Percentiles rank a stretch among this genome's conserved stretches.
Conservation (phyloP, 2,888 invertebrate species). For the Chirona hameri region DNA sequence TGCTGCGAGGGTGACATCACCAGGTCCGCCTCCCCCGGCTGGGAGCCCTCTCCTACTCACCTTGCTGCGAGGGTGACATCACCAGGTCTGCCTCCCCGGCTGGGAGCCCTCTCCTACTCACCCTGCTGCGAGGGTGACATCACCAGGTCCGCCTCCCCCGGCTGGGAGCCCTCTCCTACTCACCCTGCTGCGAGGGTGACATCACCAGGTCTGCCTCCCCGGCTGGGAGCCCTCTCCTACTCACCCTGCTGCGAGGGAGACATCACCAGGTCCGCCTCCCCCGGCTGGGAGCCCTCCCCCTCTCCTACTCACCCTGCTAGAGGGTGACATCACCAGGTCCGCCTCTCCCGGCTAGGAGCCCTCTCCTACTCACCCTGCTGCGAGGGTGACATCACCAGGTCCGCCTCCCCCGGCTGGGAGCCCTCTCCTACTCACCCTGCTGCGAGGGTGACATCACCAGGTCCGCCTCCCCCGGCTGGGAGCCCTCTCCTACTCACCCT, state of each 20-base stretch:
- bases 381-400: background rate
- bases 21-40: background rate
- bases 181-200: conserved; percentile 8
- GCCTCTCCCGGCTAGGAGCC: conserved; percentile 32
- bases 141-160: conserved; percentile 4
- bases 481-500: conserved; percentile 31
- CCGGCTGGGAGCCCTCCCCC: conserved; percentile 34
- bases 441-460: background rate
- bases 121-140: conserved; percentile 9
- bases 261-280: background rate
- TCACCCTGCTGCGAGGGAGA: conserved; percentile 6
- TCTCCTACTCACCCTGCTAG: background rate
- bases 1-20: conserved; percentile 13
- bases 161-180: conserved; percentile 32
- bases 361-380: background rate
- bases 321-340: conserved; percentile 3
- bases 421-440: conserved; percentile 28
- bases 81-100: background rate
- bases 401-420: conserved; percentile 31
- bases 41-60: conserved; percentile 33
- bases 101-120: conserved; percentile 32
- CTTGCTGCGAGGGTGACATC: conserved; percentile 2
- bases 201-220: background rate
- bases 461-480: conserved; percentile 27
- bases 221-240: conserved; percentile 32